A percentile compares a stretch with the other conserved stretches of the same genome.
These are phyloP conservation scores for Lytechinus variegatus DNA, from an alignment of 35 echinoderm and acorn worm genomes.

Conservation along the genomic window DNA sequence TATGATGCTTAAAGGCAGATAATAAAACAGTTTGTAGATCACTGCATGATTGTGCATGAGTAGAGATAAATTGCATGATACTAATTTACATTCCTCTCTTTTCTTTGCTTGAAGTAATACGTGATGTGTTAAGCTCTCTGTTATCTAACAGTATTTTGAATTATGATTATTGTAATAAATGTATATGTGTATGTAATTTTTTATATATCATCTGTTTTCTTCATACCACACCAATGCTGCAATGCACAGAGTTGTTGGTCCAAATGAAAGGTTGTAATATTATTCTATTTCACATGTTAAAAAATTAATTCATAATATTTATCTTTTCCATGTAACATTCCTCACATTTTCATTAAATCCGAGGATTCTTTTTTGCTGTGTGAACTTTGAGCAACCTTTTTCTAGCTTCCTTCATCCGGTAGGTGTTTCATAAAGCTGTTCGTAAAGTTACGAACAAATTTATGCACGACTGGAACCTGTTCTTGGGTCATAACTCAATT, in stretches of 20 bases:
- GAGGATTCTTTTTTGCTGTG: not conserved
- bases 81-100: not conserved
- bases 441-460: too few species aligned
- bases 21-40: not conserved
- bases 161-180: not conserved
- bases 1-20: not conserved
- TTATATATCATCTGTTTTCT: not conserved
- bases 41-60: not conserved
- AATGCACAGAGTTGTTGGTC: conserved; percentile 5
- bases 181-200: not conserved
- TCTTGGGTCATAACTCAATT: too few species aligned
- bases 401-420: too few species aligned
- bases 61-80: not conserved
- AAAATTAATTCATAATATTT: not conserved
- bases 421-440: too few species aligned
- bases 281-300: not conserved
- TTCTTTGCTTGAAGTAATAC: not conserved
- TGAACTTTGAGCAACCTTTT: not conserved
- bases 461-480: too few species aligned
- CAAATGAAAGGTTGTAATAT: conserved; percentile 18
- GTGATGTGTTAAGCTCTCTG: not conserved
- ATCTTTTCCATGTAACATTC: not conserved
- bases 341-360: not conserved
- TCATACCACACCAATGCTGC: not conserved
- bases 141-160: not conserved